Percentiles rank a stretch among this genome's conserved stretches.
Evolutionary conservation across 2,797 vertebrate genomes (phyloP).

Genomic region (Jordanella pulchra): DNA sequence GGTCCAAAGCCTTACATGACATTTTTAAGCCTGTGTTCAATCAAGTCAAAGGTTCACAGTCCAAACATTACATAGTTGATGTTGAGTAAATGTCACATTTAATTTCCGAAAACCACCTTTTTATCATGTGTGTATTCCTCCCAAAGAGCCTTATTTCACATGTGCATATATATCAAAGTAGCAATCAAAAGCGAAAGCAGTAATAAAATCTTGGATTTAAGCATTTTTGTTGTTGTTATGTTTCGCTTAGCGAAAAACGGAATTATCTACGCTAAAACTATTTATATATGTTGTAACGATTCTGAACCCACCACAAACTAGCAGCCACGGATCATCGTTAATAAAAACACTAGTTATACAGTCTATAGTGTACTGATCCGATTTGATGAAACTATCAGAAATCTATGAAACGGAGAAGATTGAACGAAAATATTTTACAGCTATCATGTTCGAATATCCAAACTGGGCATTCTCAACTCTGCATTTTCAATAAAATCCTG

Average conservation of each 20-base stretch:
- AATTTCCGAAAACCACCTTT: neutral
- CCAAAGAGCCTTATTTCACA: neutral
- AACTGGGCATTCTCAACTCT: neutral
- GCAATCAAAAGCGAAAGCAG: neutral
- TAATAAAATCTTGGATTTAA: neutral
- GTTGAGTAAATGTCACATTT: no score
- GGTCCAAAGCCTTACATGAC: neutral
- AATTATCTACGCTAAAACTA: neutral
- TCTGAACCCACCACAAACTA: neutral
- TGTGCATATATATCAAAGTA: neutral
- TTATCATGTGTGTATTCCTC: neutral
- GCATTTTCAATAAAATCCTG: neutral
- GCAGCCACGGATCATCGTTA: conserved; percentile 42
- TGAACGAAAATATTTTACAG: neutral
- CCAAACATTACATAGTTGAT: neutral
- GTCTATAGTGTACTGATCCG: neutral
- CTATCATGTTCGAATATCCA: neutral
- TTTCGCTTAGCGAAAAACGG: neutral
- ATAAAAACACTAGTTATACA: neutral
- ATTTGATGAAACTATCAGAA: neutral
- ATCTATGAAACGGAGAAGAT: neutral
- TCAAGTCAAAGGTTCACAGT: neutral
- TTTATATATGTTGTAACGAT: neutral
- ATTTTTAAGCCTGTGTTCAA: neutral
- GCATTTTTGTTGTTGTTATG: neutral